These are phyloP conservation scores for Drosophila borborema DNA, from an alignment of 2,888 invertebrate species.

Conservation along the genomic window DNA sequence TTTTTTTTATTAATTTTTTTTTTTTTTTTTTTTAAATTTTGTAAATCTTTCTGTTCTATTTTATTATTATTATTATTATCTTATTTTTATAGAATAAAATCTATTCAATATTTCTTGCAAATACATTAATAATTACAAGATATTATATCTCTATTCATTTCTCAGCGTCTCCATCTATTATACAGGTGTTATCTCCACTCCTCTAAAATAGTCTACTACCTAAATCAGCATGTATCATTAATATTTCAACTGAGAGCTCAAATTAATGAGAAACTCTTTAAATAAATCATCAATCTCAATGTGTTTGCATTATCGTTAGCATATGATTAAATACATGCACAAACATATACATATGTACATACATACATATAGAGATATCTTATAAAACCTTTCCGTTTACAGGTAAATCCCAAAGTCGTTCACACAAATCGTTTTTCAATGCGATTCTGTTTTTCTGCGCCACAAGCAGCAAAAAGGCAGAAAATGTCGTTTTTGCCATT, in stretches of 20 bases:
- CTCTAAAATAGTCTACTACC: not conserved
- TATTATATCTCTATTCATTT: too few relatives aligned
- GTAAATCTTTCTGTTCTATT: too few relatives aligned
- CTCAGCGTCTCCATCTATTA: not conserved
- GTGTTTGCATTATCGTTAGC: constrained; percentile 7
- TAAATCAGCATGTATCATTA: not conserved
- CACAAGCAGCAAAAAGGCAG: constrained; percentile 20
- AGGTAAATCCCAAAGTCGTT: constrained; percentile 36
- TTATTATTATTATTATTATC: not conserved
- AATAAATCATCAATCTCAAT: constrained; percentile 10
- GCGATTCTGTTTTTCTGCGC: constrained; percentile 36
- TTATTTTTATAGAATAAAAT: not conserved
- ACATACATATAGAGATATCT: not conserved
- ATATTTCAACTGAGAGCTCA: not conserved
- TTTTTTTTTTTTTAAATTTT: too few relatives aligned
- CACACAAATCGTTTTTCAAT: constrained; percentile 8
- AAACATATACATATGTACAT: not conserved
- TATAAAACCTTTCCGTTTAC: constrained; percentile 16
- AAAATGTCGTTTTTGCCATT: constrained; percentile 74
- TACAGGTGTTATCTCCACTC: not conserved
- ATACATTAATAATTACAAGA: not conserved
- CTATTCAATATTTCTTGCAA: not conserved
- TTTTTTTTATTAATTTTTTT: too few relatives aligned
- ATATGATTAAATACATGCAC: not conserved
- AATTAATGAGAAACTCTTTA: constrained; percentile 6